Conservation (phyloP, 2,113 vertebrate species). For the Microcebus griseorufus region DNA sequence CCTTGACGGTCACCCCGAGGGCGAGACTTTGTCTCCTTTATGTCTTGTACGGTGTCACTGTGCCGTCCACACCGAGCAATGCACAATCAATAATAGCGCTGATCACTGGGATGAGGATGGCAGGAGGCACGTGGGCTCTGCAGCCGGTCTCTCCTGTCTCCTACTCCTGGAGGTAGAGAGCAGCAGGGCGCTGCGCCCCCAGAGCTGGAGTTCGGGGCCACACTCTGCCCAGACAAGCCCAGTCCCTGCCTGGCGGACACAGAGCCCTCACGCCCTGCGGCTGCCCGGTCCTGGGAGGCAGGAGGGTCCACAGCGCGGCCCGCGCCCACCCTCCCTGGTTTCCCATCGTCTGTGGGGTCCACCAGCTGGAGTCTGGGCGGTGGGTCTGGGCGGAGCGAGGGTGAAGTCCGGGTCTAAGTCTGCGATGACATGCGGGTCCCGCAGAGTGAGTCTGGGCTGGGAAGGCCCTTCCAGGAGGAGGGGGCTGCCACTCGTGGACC, state of each 20-base stretch:
- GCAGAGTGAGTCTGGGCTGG: not conserved
- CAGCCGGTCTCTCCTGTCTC: accelerated
- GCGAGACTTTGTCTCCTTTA: not conserved
- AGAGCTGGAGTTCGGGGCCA: not conserved
- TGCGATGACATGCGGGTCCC: accelerated
- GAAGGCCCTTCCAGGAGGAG: not conserved
- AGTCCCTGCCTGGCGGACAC: not conserved
- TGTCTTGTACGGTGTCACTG: accelerated
- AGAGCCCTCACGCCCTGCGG: accelerated
- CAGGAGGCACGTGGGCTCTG: not conserved
- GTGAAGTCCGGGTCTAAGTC: not conserved
- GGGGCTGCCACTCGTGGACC: not conserved
- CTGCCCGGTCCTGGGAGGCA: not conserved
- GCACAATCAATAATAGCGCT: not conserved
- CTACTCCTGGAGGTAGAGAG: not conserved
- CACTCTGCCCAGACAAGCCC: accelerated
- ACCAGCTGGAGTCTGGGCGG: not conserved
- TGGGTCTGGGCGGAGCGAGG: accelerated
- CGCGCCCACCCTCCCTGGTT: accelerated
- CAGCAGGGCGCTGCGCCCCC: too few relatives aligned
- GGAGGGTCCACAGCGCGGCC: accelerated
- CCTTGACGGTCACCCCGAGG: accelerated
- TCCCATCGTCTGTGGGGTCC: accelerated
- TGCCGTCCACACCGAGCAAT: accelerated
- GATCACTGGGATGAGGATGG: accelerated